A percentile compares a stretch with the other conserved stretches of the same genome.
phyloP scores from a whole-genome alignment of 2,888 invertebrate species.

The Disparrhopalites patrizii region DNA sequence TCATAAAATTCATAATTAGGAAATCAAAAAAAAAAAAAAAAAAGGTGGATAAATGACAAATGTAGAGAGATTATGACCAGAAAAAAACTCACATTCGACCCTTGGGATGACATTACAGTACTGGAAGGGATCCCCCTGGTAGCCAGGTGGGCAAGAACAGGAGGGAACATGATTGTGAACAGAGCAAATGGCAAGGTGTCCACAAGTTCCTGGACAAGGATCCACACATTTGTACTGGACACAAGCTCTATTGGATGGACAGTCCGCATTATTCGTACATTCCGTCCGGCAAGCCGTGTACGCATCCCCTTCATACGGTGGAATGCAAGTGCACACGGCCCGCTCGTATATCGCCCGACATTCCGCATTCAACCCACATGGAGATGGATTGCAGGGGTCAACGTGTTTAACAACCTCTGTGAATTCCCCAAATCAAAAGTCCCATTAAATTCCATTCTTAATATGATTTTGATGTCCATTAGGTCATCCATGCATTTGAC shows the following conservation, averaged over 20 bases:
- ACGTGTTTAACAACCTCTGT: conserved; percentile 4
- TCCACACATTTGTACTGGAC: conserved; percentile 72
- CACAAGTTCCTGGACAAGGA: conserved; percentile 73
- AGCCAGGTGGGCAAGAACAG: conserved; percentile 61
- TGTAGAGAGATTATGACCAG: neutral
- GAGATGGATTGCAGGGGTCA: conserved; percentile 55
- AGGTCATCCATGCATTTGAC: too few relatives aligned
- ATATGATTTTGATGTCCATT: too few relatives aligned
- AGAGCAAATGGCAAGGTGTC: conserved; percentile 72
- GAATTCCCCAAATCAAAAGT: neutral
- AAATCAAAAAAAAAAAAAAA: too few relatives aligned
- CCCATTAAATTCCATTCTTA: neutral
- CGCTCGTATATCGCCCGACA: conserved; percentile 20
- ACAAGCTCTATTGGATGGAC: conserved; percentile 67
- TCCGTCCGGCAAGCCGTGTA: conserved; percentile 81
- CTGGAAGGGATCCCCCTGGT: conserved; percentile 46
- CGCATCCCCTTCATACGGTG: conserved; percentile 84
- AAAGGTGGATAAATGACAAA: too few relatives aligned
- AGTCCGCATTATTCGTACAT: conserved; percentile 72
- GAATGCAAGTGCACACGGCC: conserved; percentile 75
- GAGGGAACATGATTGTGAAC: conserved; percentile 68
- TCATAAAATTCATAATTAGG: too few relatives aligned
- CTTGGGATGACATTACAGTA: conserved; percentile 30
- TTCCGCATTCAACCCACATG: conserved; percentile 50
- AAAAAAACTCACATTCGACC: neutral